Evolutionary conservation across 2,113 vertebrate genomes (phyloP).

Genomic region (Pleuronectes platessa): DNA sequence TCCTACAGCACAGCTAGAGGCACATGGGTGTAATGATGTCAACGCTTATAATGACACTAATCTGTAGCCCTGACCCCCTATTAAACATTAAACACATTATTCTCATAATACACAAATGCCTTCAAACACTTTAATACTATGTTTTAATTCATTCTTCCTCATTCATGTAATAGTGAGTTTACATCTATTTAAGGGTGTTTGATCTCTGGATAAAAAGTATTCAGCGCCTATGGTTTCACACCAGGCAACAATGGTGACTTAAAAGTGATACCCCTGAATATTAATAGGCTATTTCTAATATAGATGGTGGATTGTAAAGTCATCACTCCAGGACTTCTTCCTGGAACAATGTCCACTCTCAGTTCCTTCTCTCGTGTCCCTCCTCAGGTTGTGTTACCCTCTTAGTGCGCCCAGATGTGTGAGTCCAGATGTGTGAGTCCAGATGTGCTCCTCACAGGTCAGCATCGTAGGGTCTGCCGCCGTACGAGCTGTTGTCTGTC

Average conservation of each 20-base stretch:
- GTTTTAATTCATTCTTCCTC: neutral
- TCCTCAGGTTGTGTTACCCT: neutral
- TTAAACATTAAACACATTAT: neutral
- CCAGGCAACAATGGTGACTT: neutral
- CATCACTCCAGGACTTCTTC: neutral
- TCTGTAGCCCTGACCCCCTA: neutral
- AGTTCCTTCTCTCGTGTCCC: neutral
- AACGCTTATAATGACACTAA: neutral
- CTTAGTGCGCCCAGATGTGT: neutral
- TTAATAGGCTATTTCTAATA: neutral
- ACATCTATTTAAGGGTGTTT: constrained; percentile 1
- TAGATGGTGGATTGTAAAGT: neutral
- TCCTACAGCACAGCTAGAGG: neutral
- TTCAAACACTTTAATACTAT: neutral
- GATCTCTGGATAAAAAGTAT: constrained; percentile 9
- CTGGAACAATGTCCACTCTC: neutral
- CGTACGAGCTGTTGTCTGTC: constrained; percentile 55
- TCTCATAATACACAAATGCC: neutral
- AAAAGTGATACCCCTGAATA: constrained; percentile 1
- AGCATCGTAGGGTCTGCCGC: constrained; percentile 71
- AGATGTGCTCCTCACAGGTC: constrained; percentile 69
- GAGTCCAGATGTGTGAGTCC: too few relatives aligned
- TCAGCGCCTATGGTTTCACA: too few relatives aligned
- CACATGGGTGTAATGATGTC: neutral
- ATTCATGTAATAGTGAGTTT: neutral